Evolutionary conservation across 2,113 vertebrate species (phyloP).

Genomic region (Dascyllus trimaculatus): DNA sequence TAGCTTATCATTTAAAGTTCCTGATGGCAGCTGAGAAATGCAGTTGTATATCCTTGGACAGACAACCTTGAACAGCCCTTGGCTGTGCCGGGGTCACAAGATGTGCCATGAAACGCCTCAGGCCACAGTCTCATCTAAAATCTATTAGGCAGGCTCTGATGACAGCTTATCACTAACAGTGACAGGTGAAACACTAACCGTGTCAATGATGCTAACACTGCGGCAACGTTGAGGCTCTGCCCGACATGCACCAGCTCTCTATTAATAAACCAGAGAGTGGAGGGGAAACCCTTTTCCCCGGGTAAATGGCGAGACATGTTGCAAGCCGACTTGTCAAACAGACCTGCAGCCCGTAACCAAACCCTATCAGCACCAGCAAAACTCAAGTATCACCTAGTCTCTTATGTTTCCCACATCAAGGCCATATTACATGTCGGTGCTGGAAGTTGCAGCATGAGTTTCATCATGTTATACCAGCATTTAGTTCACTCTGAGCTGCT

Average conservation of each 20-base stretch:
- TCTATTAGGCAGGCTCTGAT: constrained; percentile 57
- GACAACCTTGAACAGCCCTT: constrained; percentile 10
- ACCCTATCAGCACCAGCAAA: constrained; percentile 26
- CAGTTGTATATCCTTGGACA: neutral
- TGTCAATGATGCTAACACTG: constrained; percentile 46
- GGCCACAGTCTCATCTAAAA: constrained; percentile 59
- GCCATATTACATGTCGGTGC: constrained; percentile 29
- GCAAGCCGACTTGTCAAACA: constrained; percentile 44
- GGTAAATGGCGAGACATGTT: constrained; percentile 50
- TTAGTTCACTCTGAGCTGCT: constrained; percentile 21
- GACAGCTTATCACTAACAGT: constrained; percentile 57
- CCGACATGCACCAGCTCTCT: constrained; percentile 31
- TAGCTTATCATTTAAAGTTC: neutral
- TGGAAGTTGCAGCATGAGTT: constrained; percentile 30
- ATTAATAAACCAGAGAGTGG: constrained; percentile 61
- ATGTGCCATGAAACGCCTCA: constrained; percentile 11
- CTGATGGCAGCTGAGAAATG: neutral
- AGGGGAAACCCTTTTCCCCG: constrained; percentile 59
- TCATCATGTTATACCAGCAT: constrained; percentile 6
- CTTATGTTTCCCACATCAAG: constrained; percentile 44
- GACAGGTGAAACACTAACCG: constrained; percentile 69
- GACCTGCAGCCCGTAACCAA: constrained; percentile 51
- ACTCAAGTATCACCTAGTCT: constrained; percentile 24
- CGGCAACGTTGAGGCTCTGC: neutral
- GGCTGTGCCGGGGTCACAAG: constrained; percentile 19